Percentiles rank a stretch among this genome's conserved stretches.
Evolutionary conservation across 2,797 vertebrate genomes (phyloP).

Genomic region (Lacerta bilineata): DNA sequence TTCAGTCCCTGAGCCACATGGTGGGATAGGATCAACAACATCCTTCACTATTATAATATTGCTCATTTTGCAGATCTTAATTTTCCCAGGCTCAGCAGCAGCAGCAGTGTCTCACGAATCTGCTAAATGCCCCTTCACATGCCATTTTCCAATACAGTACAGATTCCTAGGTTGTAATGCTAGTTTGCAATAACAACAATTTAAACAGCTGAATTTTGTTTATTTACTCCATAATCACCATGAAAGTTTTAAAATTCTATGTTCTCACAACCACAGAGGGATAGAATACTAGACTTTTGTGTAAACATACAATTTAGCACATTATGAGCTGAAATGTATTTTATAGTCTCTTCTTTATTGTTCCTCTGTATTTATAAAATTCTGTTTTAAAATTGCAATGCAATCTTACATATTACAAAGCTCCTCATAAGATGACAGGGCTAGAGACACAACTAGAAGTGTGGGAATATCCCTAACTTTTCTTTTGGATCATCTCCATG

Average conservation of each 20-base stretch:
- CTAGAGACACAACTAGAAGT: not conserved
- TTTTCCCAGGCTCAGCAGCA: constrained; percentile 2
- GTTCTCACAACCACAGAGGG: constrained; percentile 17
- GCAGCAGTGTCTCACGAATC: not conserved
- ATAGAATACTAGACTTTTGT: constrained; percentile 22
- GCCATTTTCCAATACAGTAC: not conserved
- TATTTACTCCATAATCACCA: constrained; percentile 20
- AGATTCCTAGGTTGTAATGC: constrained; percentile 36
- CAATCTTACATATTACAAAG: constrained; percentile 7
- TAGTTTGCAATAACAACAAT: constrained; percentile 32
- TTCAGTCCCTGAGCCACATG: not conserved
- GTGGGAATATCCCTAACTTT: constrained; percentile 21
- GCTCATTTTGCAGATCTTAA: not conserved
- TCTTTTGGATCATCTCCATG: not conserved
- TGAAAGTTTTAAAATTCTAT: constrained; percentile 14
- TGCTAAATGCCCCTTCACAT: not conserved
- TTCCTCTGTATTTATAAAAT: constrained; percentile 35
- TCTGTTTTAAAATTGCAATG: constrained; percentile 30
- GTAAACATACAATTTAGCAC: constrained; percentile 45
- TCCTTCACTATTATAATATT: not conserved
- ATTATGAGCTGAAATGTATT: constrained; percentile 39
- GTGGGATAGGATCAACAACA: not conserved
- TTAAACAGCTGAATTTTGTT: constrained; percentile 37
- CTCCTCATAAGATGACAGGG: constrained; percentile 1
- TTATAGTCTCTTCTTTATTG: constrained; percentile 26